phyloP scores from a whole-genome alignment of 2,113 vertebrate genomes.

The Thamnophis sirtalis region DNA sequence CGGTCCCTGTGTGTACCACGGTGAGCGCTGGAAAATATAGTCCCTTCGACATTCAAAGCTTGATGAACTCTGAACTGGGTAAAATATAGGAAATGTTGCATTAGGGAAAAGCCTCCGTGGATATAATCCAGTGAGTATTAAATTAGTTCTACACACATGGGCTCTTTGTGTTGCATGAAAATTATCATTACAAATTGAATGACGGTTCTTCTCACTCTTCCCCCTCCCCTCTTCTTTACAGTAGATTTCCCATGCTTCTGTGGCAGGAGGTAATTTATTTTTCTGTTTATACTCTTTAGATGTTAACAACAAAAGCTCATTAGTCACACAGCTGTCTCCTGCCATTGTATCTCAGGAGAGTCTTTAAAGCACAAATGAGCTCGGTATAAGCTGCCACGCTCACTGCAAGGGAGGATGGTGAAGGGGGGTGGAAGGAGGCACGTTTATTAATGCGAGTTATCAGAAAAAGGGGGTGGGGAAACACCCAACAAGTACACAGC shows the following conservation, averaged over 20 bases:
- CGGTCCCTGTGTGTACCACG: not conserved
- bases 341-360: constrained; percentile 11
- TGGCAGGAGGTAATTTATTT: constrained; percentile 19
- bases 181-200: not conserved
- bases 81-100: not conserved
- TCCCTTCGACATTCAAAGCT: not conserved
- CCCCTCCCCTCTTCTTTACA: not conserved
- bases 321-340: constrained; percentile 18
- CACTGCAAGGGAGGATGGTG: not conserved
- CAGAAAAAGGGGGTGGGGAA: not conserved
- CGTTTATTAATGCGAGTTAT: constrained; percentile 4
- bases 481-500: not conserved
- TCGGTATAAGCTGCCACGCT: constrained; percentile 4
- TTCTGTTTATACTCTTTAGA: constrained; percentile 29
- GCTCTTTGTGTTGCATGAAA: constrained; percentile 2
- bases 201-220: not conserved
- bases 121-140: not conserved
- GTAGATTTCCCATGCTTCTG: not conserved
- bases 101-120: not conserved
- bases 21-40: not conserved
- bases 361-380: not conserved
- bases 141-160: not conserved
- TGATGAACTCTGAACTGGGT: not conserved
- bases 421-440: not conserved
- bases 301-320: constrained; percentile 34